Percentiles rank a stretch among this genome's conserved stretches.
phyloP scores from a whole-genome alignment of 2,888 invertebrate genomes.

The Byasa hedistus region DNA sequence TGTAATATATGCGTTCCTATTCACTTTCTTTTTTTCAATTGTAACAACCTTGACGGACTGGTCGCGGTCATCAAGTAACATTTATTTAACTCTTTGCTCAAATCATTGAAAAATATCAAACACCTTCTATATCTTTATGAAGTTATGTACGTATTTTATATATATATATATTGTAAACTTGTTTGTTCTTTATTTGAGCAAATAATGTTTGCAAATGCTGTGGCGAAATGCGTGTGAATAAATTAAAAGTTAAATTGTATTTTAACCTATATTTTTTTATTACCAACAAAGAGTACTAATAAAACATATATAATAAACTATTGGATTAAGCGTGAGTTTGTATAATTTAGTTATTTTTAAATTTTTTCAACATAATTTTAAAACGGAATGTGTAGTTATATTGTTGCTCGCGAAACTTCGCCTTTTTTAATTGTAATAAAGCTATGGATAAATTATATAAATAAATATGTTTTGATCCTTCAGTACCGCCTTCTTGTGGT shows the following conservation, averaged over 20 bases:
- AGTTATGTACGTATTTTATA: background rate
- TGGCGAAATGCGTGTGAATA: background rate
- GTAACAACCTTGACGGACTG: too few species aligned
- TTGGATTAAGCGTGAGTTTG: too few species aligned
- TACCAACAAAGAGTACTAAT: background rate
- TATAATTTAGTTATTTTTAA: too few species aligned
- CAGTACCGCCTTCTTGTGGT: slow-evolving; percentile 91
- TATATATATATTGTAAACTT: background rate
- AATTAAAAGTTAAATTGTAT: background rate
- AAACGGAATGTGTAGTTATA: too few species aligned
- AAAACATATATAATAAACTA: background rate
- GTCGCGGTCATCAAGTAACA: too few species aligned
- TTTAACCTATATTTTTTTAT: background rate
- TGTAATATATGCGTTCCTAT: background rate
- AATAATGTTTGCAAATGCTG: background rate
- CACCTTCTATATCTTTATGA: background rate
- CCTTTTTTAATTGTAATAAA: too few species aligned
- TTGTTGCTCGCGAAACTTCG: too few species aligned
- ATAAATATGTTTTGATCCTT: slow-evolving; percentile 35
- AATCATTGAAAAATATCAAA: background rate
- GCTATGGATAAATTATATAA: background rate
- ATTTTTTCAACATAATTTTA: too few species aligned
- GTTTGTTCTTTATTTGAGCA: background rate
- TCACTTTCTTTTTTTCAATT: too few species aligned
- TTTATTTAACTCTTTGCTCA: background rate